Base-by-base conservation (phyloP, 2,797 vertebrate genomes). In the Pangasius krempfi region DNA sequence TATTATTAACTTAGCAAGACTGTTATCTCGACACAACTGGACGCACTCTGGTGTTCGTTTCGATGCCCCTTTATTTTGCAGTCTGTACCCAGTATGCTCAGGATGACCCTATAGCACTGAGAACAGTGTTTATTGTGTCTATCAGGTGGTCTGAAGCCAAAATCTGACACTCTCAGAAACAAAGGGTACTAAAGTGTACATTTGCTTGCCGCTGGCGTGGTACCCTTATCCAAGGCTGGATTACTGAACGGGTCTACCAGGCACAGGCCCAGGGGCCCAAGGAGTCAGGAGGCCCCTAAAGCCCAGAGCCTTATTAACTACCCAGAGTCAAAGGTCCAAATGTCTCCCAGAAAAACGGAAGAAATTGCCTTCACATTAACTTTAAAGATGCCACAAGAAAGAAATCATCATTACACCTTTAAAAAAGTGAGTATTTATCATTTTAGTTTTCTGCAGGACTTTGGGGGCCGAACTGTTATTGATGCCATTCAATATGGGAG, bases 1-100 rank as follows among this genome's bases (percentile, higher is more conserved):
- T 76, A 76, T 88, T 66, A 84, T 76, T 88, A 76, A 76, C 86
- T 72, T 5, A 30, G 54, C 47, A 3, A 5, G 79, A 78, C 14
- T n/a, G 56, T 56, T 75, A 73, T 73, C 68, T 73, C 27, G 64
- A 73, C n/a, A 18, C 62, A 12, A 52, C 12, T 54, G n/a, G 20
- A 33, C 58, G 60, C 86, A 68, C 79, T 40, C 22, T 47, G 78
- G 4, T 64, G 50, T 79, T 68, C 64, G 50, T 58, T 33, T 75
- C 40, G 8, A 37, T 79, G 27, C 1, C 14, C 16, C 18, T 56
- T 20, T 54, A 30, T 79, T 54, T 54, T 52, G n/a, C 12, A 6
- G 4, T 54, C 13, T 54, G 2, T 79, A 2, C 16, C 10, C 44
- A 44, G 44, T 30, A 30, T 78, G 56, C 50, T 33, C 50, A 20